Base-by-base conservation (phyloP, 2,888 invertebrate genomes). In the Xestobium rufovillosum region DNA sequence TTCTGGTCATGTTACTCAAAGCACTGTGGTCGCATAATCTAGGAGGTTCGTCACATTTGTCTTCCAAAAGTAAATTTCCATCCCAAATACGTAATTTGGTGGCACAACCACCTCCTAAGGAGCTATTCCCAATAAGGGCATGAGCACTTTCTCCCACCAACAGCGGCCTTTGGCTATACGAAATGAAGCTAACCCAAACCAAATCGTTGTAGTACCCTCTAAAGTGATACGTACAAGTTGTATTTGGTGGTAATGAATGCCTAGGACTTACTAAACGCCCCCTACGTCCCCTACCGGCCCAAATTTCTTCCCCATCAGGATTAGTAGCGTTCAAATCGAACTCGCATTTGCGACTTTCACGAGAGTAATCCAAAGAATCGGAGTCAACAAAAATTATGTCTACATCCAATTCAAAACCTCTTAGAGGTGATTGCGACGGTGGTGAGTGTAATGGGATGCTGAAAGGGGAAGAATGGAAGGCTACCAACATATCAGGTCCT, bases 311-410 rank as follows among this genome's bases (percentile, higher is more conserved):
- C 45, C 75, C 71, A 49, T 76, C 76, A 4, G 76, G 72, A 44
- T 75, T 76, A 1, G 83, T 81, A 14, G 84, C 83, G 58, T 83
- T 83, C 41, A 84, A 78, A 60, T 82, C 76, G 57, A 84, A 84
- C 61, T 83, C 82, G 56, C 84, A 84, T 25, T 76, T 59, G 10
- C 50, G 34, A 16, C 47, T 50, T 52, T 76, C 74, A 38, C 75
- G 74, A 2, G 84, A 84, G 58, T 85, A 89, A 59, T 90, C 89
- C 32, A 84, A 72, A 0, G 87, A 86, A 56, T 88, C 88, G 0
- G 87, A 88, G 59, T 90, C 88, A 1, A 86, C 83, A 59, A 89
- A 89, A 25, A 89, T 77, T 25, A 91, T 83, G 53, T 87, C 86
- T n/a, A 89, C 84, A 52, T 84, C 81, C 28, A 91, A 72, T 57